phyloP scores from a whole-genome alignment of 2,888 invertebrate species.

The Campoplex capitator region DNA sequence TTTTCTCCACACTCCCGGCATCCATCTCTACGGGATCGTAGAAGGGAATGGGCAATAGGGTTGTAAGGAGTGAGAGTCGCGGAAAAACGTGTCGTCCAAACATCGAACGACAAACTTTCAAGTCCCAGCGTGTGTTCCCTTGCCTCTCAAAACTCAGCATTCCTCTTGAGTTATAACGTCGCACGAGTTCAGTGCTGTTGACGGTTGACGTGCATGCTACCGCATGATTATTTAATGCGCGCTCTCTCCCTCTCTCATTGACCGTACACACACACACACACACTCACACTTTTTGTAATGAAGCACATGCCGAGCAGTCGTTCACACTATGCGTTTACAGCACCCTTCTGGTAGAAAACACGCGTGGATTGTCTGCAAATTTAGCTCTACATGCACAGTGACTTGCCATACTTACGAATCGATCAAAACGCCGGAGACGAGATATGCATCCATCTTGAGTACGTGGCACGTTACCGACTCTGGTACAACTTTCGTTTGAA shows the following conservation, averaged over 20 bases:
- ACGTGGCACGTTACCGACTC: conserved; percentile 21
- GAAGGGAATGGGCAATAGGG: conserved; percentile 1
- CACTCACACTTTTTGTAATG: conserved; percentile 35
- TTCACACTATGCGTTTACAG: not conserved
- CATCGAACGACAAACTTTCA: conserved; percentile 65
- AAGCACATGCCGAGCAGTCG: conserved; percentile 17
- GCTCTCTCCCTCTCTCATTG: conserved; percentile 7
- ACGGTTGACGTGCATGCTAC: conserved; percentile 53
- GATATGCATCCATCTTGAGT: conserved; percentile 77
- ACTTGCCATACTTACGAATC: conserved; percentile 73
- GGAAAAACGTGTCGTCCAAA: conserved; percentile 68
- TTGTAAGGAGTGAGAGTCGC: conserved; percentile 51
- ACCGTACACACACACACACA: no score
- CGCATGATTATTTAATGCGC: conserved; percentile 66
- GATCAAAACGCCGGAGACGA: conserved; percentile 78
- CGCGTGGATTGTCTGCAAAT: not conserved
- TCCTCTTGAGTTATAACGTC: conserved; percentile 26
- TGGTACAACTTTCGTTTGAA: not conserved
- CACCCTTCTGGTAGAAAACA: not conserved
- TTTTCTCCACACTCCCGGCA: conserved; percentile 38
- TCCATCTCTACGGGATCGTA: conserved; percentile 31
- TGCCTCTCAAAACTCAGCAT: not conserved
- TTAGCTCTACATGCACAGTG: conserved; percentile 13
- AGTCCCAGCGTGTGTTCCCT: conserved; percentile 41
- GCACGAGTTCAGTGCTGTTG: conserved; percentile 32